These are phyloP conservation scores for Siniperca undulata DNA, from an alignment of 2,797 vertebrate genomes.

Conservation along the genomic window DNA sequence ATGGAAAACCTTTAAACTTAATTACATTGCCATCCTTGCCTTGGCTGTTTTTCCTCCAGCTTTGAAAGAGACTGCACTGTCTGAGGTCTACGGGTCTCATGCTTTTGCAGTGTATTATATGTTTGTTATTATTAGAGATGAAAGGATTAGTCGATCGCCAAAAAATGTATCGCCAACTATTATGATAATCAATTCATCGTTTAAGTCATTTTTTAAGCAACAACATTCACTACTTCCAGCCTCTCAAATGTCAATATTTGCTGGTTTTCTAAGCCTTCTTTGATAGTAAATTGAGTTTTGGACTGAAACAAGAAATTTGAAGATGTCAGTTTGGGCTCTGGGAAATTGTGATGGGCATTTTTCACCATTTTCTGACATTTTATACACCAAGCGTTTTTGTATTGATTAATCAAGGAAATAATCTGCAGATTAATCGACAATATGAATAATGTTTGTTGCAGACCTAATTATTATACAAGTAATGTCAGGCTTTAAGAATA, in stretches of 20 bases:
- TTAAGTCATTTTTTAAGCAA: background rate
- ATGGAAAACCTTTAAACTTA: conserved; percentile 50
- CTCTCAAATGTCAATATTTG: background rate
- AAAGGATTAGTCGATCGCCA: background rate
- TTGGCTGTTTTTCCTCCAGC: conserved; percentile 49
- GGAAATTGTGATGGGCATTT: background rate
- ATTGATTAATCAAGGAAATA: background rate
- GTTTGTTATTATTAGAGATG: conserved; percentile 2
- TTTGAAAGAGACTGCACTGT: conserved; percentile 18
- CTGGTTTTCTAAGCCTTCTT: background rate
- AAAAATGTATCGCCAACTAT: background rate
- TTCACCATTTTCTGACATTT: background rate
- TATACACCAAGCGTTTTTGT: background rate
- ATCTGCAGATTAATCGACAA: background rate
- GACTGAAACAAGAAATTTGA: background rate
- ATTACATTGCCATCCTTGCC: conserved; percentile 43
- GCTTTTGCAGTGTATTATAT: conserved; percentile 11
- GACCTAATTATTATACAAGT: background rate
- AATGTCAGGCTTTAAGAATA: background rate
- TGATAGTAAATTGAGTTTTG: background rate
- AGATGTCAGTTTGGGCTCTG: background rate
- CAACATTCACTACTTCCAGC: background rate
- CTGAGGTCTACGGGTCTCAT: conserved; percentile 1
- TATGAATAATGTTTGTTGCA: background rate
- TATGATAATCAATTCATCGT: background rate